Evolutionary conservation across 2,797 vertebrate genomes (phyloP).

Genomic region (Channa striata): DNA sequence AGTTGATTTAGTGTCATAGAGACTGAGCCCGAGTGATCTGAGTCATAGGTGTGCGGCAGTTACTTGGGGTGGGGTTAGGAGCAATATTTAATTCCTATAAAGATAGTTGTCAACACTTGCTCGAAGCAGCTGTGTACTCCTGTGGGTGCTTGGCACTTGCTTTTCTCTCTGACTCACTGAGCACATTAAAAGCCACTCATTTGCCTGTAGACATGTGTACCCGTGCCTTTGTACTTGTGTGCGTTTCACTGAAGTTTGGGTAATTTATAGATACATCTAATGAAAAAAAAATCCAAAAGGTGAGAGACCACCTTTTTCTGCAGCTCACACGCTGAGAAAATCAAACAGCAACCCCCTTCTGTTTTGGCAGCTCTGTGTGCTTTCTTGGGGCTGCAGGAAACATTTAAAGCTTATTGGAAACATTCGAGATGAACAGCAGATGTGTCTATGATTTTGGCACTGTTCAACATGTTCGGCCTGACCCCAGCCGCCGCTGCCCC

Average conservation of each 20-base stretch:
- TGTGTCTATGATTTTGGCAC: conserved; percentile 77
- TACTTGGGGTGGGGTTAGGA: conserved; percentile 59
- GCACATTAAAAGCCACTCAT: conserved; percentile 75
- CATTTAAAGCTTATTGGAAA: conserved; percentile 76
- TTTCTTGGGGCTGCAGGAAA: conserved; percentile 70
- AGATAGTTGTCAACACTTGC: conserved; percentile 83
- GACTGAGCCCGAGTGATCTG: conserved; percentile 68
- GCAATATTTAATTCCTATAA: conserved; percentile 82
- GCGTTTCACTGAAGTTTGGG: conserved; percentile 31
- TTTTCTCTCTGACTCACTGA: conserved; percentile 71
- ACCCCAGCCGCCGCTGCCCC: conserved; percentile 35
- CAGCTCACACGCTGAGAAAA: conserved; percentile 33
- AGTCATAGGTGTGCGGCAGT: conserved; percentile 75
- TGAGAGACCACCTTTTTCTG: conserved; percentile 41
- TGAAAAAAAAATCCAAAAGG: conserved; percentile 26
- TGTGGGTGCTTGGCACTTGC: conserved; percentile 73
- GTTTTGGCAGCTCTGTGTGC: conserved; percentile 42
- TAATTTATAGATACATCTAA: conserved; percentile 53
- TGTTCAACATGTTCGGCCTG: conserved; percentile 64
- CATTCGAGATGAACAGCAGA: conserved; percentile 77
- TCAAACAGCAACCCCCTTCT: conserved; percentile 34
- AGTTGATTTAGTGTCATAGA: conserved; percentile 66
- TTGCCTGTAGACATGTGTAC: conserved; percentile 41
- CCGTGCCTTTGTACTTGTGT: conserved; percentile 35
- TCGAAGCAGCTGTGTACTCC: conserved; percentile 69